A percentile compares a stretch with the other conserved stretches of the same genome.
Evolutionary conservation across 2,113 vertebrate genomes (phyloP).

Genomic region (Ranitomeya variabilis): DNA sequence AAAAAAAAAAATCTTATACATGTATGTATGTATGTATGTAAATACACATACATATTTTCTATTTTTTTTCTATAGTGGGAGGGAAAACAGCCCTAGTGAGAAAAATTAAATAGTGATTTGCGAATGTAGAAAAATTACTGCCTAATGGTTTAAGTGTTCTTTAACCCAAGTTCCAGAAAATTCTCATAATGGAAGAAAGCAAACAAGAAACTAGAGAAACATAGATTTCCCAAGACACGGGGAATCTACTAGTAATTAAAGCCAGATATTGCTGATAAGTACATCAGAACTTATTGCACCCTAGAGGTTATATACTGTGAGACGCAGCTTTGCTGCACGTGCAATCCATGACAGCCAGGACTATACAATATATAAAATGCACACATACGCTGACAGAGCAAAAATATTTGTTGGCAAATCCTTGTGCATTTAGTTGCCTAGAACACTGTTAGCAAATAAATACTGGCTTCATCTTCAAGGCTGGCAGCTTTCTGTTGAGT

Average conservation of each 20-base stretch:
- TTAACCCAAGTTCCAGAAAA: conserved; percentile 21
- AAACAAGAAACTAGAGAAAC: conserved; percentile 45
- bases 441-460: conserved; percentile 66
- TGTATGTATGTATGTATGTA: too few species aligned
- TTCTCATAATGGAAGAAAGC: conserved; percentile 41
- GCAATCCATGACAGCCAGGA: conserved; percentile 17
- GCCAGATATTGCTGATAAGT: conserved; percentile 56
- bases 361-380: conserved; percentile 50
- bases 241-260: conserved; percentile 44
- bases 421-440: conserved; percentile 59
- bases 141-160: conserved; percentile 5
- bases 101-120: not conserved
- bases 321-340: not conserved
- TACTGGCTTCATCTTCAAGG: conserved; percentile 60
- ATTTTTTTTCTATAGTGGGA: too few species aligned
- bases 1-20: too few species aligned
- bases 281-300: conserved; percentile 51
- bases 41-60: too few species aligned
- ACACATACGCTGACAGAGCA: conserved; percentile 46
- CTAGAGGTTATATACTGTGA: conserved; percentile 37
- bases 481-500: conserved; percentile 59
- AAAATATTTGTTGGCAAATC: conserved; percentile 56
- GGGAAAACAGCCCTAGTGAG: not conserved
- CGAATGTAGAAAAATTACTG: not conserved
- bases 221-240: conserved; percentile 43